Base-by-base conservation (phyloP, 2,888 invertebrate species). In the Alviniconcha strummeri region DNA sequence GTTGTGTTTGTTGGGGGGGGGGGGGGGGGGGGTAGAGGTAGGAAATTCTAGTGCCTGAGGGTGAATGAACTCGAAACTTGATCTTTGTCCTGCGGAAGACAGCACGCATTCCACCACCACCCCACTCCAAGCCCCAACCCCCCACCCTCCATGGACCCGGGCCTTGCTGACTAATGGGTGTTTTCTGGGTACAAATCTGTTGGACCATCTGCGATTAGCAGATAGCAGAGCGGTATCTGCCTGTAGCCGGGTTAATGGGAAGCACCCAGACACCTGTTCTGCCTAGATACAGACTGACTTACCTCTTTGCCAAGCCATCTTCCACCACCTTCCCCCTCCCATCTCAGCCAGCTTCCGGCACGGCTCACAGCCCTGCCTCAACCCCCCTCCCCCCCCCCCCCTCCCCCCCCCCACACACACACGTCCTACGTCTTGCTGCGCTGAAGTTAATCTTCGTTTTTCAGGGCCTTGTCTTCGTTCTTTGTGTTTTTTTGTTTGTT, bases 191-290 rank as follows among this genome's bases (percentile, higher is more conserved):
- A n/a, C 17, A 69, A 17, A 69, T n/a, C 15, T 15, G 17, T 6
- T n/a, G 15, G 36, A 11, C 74, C 74, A 74, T 74, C 74, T 74
- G 74, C 15, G 74, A 74, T 74, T 9, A 52, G 74, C 52, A 52
- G 74, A 74, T 9, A 74, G 36, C 17, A 19, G 71, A 74, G 36
- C 71, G 13, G 17, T 19, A 19, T 71, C 71, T 19, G 71, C 13
- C 52, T 13, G 52, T 52, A 36, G 36, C 74, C 15, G 52, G 9
- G 74, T 54, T 74, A 74, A 74, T 74, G 74, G 74, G 74, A 74
- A 74, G 74, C 74, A 74, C 74, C 74, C 13, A 52, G 74, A 36
- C 74, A 74, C 74, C 74, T 74, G 74, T 79, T 79, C 64, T 15
- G 57, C 19, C 60, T 19, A 55, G 79, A 57, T 64, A 17, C 64